Evolutionary conservation across 2,888 invertebrate genomes (phyloP), one percentile per base, ranked within the genome.

Genomic region (Electrophaes corylata): DNA sequence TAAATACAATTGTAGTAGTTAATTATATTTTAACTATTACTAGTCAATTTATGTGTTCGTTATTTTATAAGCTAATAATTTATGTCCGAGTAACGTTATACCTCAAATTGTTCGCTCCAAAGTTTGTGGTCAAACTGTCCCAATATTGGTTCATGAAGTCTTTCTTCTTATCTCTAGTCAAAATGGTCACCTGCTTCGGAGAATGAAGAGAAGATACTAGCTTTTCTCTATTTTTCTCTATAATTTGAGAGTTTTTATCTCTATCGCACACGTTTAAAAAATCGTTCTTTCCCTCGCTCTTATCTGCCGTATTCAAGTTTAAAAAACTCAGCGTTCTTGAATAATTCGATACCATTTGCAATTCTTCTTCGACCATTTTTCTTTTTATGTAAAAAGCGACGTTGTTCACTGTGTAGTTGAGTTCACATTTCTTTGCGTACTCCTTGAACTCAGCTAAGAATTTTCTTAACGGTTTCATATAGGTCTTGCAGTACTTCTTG

Each of bases 371-470:
- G 0, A 83, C 39, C 60, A 72, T 68, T 44, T 78, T 76, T 10
- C 76, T 76, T 20, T 76, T 76, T 11, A 84, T 79, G 29, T 79
- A 86, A 56, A 67, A 68, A 0, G 73, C 63, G 0, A 86, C 72
- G 46, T 78, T 81, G 11, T 67, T 65, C 0, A 86, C 73, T 0
- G 78, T 77, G 39, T 76, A 71, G 1, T 64, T 67, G 0, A 79
- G 56, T 3, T 68, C 55, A 51, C 76, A 76, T 51, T 63, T 81
- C 4, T 51, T 69, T 0, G 75, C 66, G 31, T 76, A 78, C 4
- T 72, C 66, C 23, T 75, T 78, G 60, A 83, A 86, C 44, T 81
- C 76, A 0, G 39, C 37, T 0, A 82, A 61, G 11, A 86, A 82
- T 4, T 65, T 66, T 11, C 64, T 71, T 0, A 84, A 43, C 0